These are phyloP conservation scores for Fragum whitleyi DNA, from an alignment of 2,888 invertebrate species.

Conservation along the genomic window DNA sequence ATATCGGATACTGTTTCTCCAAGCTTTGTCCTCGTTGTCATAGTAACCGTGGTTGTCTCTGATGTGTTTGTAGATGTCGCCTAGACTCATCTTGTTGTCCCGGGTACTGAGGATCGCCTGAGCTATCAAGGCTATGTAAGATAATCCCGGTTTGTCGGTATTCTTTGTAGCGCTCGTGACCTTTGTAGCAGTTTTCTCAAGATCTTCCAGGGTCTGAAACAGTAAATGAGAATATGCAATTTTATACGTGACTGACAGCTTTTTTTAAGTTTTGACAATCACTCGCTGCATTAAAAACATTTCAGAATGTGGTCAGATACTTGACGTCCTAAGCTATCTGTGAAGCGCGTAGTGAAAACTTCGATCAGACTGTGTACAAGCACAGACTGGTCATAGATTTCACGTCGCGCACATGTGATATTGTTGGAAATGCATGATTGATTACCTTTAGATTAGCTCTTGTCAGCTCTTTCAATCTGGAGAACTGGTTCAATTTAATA, in stretches of 20 bases:
- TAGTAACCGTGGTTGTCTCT: conserved; percentile 81
- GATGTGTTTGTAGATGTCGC: conserved; percentile 83
- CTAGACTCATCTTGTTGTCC: conserved; percentile 79
- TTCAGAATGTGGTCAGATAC: no score
- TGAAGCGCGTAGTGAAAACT: no score
- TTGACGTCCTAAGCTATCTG: no score
- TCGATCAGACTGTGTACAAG: no score
- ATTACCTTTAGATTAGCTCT: no score
- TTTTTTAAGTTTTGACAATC: not conserved
- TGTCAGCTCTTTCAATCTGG: no score
- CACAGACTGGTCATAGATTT: no score
- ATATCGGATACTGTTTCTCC: conserved; percentile 83
- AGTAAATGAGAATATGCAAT: no score
- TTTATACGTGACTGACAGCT: not conserved
- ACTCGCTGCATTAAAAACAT: no score
- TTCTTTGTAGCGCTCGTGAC: conserved; percentile 20
- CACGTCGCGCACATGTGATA: no score
- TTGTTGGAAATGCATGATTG: no score
- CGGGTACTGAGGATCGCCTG: conserved; percentile 80
- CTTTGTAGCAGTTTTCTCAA: conserved; percentile 59
- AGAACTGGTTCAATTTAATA: no score
- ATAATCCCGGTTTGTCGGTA: conserved; percentile 77
- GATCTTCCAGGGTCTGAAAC: conserved; percentile 51
- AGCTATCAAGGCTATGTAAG: conserved; percentile 83
- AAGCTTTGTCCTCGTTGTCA: conserved; percentile 79